Conservation (phyloP, 2,888 invertebrate genomes). For the Danaus chrysippus region DNA sequence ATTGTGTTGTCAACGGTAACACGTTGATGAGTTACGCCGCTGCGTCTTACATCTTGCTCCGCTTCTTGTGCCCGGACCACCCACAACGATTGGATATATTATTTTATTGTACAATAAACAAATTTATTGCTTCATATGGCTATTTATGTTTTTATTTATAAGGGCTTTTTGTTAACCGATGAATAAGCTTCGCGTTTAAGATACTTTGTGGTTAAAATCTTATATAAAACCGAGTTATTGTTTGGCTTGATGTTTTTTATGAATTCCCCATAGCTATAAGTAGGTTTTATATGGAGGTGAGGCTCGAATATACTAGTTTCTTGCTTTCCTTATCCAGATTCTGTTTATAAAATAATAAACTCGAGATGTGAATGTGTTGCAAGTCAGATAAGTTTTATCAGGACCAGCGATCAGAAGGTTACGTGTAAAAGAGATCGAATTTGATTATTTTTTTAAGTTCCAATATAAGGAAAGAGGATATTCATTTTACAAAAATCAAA, state of each 20-base stretch:
- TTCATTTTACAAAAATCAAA: too few species aligned
- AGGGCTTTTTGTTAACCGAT: constrained; percentile 64
- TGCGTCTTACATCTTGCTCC: constrained; percentile 29
- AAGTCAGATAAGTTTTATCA: too few species aligned
- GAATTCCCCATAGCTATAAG: neutral
- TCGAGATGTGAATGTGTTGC: too few species aligned
- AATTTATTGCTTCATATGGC: constrained; percentile 77
- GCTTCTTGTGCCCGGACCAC: constrained; percentile 72
- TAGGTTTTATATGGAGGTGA: too few species aligned
- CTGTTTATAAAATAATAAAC: too few species aligned
- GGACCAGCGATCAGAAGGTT: too few species aligned
- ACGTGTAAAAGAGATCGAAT: too few species aligned
- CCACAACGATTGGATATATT: constrained; percentile 72
- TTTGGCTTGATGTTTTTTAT: constrained; percentile 7
- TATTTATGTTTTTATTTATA: constrained; percentile 77
- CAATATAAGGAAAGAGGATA: too few species aligned
- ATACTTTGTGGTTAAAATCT: constrained; percentile 18
- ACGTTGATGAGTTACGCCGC: constrained; percentile 1
- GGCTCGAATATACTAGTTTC: too few species aligned
- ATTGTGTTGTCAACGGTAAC: neutral
- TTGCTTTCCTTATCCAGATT: too few species aligned
- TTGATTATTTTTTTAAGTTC: too few species aligned
- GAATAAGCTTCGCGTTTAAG: constrained; percentile 42
- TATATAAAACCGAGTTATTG: constrained; percentile 11
- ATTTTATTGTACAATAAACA: constrained; percentile 79